These are phyloP conservation scores for Turdus rufiventris DNA, from an alignment of 2,113 vertebrate genomes.

Conservation along the genomic window DNA sequence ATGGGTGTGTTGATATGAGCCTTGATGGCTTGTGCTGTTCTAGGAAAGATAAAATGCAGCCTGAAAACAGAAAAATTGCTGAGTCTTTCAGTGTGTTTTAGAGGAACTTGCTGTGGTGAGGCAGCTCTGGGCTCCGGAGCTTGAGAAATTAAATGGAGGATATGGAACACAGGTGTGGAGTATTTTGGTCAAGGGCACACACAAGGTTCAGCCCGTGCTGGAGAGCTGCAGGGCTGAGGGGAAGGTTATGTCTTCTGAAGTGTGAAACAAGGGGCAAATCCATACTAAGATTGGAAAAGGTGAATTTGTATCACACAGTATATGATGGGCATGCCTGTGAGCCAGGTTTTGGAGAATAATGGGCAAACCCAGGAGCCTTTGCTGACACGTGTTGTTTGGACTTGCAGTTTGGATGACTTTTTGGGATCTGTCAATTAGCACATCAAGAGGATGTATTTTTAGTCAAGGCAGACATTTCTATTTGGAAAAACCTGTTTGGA, in stretches of 20 bases:
- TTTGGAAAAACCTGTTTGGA: slow-evolving; percentile 1
- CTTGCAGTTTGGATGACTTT: background rate
- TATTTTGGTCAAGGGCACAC: background rate
- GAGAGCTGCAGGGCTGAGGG: background rate
- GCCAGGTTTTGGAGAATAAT: background rate
- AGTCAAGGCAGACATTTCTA: background rate
- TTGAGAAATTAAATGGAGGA: background rate
- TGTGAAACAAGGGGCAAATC: background rate
- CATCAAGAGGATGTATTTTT: slow-evolving; percentile 11
- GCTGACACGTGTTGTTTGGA: background rate
- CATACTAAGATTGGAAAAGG: background rate
- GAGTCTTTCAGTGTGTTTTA: background rate
- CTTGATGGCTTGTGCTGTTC: background rate
- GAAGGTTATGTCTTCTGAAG: background rate
- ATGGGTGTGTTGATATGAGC: background rate
- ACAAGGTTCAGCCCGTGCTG: accelerated
- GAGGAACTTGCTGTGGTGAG: background rate
- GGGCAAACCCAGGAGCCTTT: background rate
- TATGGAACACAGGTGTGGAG: background rate
- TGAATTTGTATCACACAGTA: accelerated
- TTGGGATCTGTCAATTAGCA: background rate
- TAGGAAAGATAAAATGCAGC: background rate
- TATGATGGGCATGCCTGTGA: accelerated
- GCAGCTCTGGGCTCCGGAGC: background rate
- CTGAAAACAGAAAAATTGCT: background rate